Percentiles rank a stretch among this genome's conserved stretches.
Evolutionary conservation across 1,140 invertebrate genomes (phyloP).

Genomic region (roundworm (Caenorhabditis elegans)): WBcel235 BX284606.5:11463501-11464000

Average conservation of each 20-base stretch:
- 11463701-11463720: background rate
- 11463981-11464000: too few species aligned
- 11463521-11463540: too few species aligned
- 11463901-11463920: background rate
- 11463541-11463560: background rate
- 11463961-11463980: too few species aligned
- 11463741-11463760: background rate
- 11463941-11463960: background rate
- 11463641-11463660: background rate
- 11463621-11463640: background rate
- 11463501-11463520: too few species aligned
- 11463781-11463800: background rate
- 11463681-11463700: background rate
- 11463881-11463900: slow-evolving; percentile 14
- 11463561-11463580: slow-evolving; percentile 8
- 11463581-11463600: background rate
- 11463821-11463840: slow-evolving; percentile 8
- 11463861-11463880: slow-evolving; percentile 22
- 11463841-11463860: slow-evolving; percentile 18
- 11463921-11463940: slow-evolving; percentile 4
- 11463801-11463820: background rate
- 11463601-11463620: background rate
- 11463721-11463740: slow-evolving; percentile 6
- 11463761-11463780: background rate
- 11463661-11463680: slow-evolving; percentile 21